Evolutionary conservation across 2,888 invertebrate genomes (phyloP).

Genomic region (Empis stercorea): DNA sequence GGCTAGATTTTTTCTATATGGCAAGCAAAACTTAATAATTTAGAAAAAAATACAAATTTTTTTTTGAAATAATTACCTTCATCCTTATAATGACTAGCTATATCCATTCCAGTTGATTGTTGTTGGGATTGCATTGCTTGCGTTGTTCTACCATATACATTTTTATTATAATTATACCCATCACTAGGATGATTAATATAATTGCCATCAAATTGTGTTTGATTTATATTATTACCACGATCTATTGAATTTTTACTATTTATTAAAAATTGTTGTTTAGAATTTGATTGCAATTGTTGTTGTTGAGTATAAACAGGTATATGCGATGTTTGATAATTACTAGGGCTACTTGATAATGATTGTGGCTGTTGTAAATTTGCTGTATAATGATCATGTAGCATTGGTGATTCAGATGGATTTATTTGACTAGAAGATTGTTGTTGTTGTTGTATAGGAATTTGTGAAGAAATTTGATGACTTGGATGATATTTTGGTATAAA

Average conservation of each 20-base stretch:
- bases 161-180: conserved; percentile 14
- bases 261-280: neutral
- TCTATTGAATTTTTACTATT: neutral
- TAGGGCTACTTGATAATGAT: conserved; percentile 5
- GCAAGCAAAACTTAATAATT: no score
- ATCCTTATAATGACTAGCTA: neutral
- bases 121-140: neutral
- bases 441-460: conserved; percentile 7
- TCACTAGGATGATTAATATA: conserved; percentile 1
- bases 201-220: no score
- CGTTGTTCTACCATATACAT: conserved; percentile 12
- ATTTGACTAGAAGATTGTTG: conserved; percentile 8
- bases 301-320: conserved; percentile 15
- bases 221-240: no score
- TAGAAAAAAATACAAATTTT: no score
- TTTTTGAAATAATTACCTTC: neutral
- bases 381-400: neutral
- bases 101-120: neutral
- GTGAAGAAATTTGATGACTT: conserved; percentile 11
- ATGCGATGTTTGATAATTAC: conserved; percentile 14
- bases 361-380: neutral
- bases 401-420: conserved; percentile 2
- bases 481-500: conserved; percentile 21
- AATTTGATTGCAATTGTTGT: neutral
- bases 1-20: no score